These are phyloP conservation scores for Acleris cristana DNA, from an alignment of 2,888 invertebrate species.

Conservation along the genomic window DNA sequence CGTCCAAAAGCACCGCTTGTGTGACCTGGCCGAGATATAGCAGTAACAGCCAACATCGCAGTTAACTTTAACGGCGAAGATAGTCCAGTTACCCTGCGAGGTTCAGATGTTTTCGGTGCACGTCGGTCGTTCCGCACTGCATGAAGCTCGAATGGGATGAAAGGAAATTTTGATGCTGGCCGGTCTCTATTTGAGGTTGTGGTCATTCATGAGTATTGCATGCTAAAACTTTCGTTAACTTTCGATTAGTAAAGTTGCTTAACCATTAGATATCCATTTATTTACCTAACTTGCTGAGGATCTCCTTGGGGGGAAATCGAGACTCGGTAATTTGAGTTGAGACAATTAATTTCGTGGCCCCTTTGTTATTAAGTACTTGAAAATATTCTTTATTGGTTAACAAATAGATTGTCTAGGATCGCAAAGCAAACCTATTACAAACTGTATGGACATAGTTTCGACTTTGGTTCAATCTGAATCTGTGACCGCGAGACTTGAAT, in stretches of 20 bases:
- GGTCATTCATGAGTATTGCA: conserved; percentile 1
- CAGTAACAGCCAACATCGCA: conserved; percentile 50
- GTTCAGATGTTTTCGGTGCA: conserved; percentile 18
- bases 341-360: too few species aligned
- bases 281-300: too few species aligned
- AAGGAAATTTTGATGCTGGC: conserved; percentile 8
- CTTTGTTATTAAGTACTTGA: too few species aligned
- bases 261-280: too few species aligned
- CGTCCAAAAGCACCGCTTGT: not conserved
- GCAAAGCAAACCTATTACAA: too few species aligned
- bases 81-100: conserved; percentile 10
- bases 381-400: too few species aligned
- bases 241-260: not conserved
- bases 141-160: conserved; percentile 9
- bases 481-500: too few species aligned
- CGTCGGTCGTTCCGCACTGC: conserved; percentile 10
- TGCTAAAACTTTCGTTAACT: not conserved
- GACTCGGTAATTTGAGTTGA: too few species aligned
- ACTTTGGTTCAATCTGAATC: too few species aligned
- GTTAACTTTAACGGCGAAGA: conserved; percentile 55
- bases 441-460: too few species aligned
- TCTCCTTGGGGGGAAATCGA: too few species aligned
- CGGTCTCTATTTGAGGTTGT: not conserved
- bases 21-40: conserved; percentile 45
- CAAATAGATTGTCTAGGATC: too few species aligned